Evolutionary conservation across 2,797 vertebrate species (phyloP).

Genomic region (Neosilurus hyrtlii): DNA sequence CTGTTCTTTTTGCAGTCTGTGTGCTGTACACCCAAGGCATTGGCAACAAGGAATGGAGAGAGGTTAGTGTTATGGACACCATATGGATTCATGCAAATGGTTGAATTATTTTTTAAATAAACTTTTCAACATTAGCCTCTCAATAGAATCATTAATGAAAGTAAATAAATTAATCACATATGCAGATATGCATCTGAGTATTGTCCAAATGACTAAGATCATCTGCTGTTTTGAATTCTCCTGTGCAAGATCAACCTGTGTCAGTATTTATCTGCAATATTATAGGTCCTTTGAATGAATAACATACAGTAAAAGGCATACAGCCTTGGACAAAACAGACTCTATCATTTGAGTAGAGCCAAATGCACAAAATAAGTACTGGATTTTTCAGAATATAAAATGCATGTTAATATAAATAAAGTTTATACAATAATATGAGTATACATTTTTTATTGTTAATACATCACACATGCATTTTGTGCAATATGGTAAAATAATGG

Average conservation of each 20-base stretch:
- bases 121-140: conserved; percentile 54
- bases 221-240: not conserved
- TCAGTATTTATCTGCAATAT: conserved; percentile 16
- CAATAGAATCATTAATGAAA: not conserved
- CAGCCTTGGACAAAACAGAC: not conserved
- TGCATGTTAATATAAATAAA: not conserved
- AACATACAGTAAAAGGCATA: not conserved
- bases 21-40: conserved; percentile 95
- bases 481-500: not conserved
- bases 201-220: not conserved
- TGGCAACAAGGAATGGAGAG: conserved; percentile 98
- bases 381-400: not conserved
- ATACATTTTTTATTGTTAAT: too few species aligned
- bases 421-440: too few species aligned
- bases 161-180: conserved; percentile 18
- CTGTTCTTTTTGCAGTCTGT: conserved; percentile 82
- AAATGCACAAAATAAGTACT: not conserved
- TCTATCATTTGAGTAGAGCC: not conserved
- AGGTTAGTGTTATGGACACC: conserved; percentile 76
- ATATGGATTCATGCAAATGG: conserved; percentile 67
- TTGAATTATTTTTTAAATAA: conserved; percentile 51
- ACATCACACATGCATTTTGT: not conserved
- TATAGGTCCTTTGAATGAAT: not conserved
- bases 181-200: conserved; percentile 5
- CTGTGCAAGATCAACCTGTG: not conserved